Evolutionary conservation across 1,140 invertebrate genomes (phyloP).

Genomic region (Drosophila mayri): DNA sequence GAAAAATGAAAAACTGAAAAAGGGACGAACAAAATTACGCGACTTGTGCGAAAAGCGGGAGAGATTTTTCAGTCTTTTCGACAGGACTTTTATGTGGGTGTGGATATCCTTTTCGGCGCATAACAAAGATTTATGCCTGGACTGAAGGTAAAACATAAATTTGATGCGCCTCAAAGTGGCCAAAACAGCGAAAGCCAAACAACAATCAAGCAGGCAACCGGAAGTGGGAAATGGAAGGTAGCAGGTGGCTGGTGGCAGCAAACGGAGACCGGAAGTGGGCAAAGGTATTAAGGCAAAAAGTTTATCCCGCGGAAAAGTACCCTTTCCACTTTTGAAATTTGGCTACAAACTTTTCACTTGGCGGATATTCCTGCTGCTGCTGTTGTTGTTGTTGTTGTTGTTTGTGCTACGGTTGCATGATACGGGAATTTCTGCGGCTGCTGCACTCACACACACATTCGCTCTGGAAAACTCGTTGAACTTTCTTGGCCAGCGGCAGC

Average conservation of each 20-base stretch:
- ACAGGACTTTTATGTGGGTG: conserved; percentile 3
- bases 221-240: neutral
- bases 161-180: conserved; percentile 60
- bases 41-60: conserved; percentile 4
- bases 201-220: conserved; percentile 2
- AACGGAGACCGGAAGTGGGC: conserved; percentile 2
- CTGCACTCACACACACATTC: conserved; percentile 11
- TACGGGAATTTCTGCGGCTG: conserved; percentile 68
- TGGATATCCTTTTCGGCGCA: conserved; percentile 16
- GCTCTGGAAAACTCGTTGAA: conserved; percentile 18
- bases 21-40: conserved; percentile 40
- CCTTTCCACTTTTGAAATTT: conserved; percentile 21
- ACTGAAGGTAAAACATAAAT: conserved; percentile 65
- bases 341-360: conserved; percentile 63
- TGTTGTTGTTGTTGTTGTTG: conserved; percentile 23
- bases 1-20: neutral
- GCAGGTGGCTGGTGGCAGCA: conserved; percentile 2
- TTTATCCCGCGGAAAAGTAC: conserved; percentile 42
- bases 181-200: conserved; percentile 30
- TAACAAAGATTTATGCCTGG: conserved; percentile 74
- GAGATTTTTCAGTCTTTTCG: conserved; percentile 31
- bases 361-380: conserved; percentile 5
- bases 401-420: conserved; percentile 62
- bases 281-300: conserved; percentile 74
- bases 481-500: conserved; percentile 24